Evolutionary conservation across 2,797 vertebrate species (phyloP).

Genomic region (Morus bassanus): DNA sequence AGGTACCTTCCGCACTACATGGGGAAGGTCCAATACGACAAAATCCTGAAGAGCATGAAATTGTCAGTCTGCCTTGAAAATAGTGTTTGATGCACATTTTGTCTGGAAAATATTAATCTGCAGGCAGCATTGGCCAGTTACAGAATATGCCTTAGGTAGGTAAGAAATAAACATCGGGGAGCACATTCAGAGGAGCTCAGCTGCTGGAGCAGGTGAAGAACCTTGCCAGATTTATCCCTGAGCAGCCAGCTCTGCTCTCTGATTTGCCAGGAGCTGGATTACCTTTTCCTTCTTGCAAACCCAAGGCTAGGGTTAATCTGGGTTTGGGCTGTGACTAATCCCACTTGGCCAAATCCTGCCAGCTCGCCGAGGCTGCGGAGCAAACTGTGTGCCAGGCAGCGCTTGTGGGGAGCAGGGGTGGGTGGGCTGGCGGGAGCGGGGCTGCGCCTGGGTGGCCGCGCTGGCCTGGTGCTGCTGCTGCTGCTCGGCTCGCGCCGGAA

Average conservation of each 20-base stretch:
- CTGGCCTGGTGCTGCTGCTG: neutral
- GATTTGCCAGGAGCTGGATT: neutral
- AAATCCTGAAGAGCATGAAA: neutral
- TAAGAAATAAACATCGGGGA: neutral
- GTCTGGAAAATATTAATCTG: neutral
- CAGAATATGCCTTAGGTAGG: neutral
- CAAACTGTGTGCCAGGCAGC: rapidly evolving
- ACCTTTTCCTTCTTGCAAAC: neutral
- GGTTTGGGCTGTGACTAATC: neutral
- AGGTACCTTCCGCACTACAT: neutral
- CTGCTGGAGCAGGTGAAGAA: neutral
- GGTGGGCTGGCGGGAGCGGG: neutral
- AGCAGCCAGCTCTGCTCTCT: neutral
- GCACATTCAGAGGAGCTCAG: neutral
- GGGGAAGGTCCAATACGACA: neutral
- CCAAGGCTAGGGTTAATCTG: neutral
- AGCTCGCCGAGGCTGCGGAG: rapidly evolving
- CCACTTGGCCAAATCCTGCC: neutral
- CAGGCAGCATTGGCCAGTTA: neutral
- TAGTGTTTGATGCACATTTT: neutral
- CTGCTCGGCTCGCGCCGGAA: rapidly evolving
- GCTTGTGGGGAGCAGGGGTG: too few relatives aligned
- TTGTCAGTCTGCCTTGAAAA: slow-evolving; percentile 1
- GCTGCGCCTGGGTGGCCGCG: neutral
- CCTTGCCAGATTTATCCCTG: neutral